These are phyloP conservation scores for Lepidocolaptes lacrymiger DNA, from an alignment of 2,797 vertebrate species.

Conservation along the genomic window DNA sequence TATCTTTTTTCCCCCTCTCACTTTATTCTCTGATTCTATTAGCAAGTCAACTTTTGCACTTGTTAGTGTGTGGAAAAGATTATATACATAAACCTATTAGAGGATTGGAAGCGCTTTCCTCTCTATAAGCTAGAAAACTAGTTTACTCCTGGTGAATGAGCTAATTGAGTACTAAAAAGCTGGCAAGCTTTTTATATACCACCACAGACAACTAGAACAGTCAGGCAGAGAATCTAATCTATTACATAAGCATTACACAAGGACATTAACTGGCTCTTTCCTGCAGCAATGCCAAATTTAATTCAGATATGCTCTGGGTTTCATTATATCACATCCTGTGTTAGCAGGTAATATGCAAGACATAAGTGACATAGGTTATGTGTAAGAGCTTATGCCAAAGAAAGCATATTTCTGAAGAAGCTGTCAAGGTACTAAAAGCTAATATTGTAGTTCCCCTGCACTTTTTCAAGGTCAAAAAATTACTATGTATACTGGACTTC, in stretches of 20 bases:
- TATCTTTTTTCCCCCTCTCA: neutral
- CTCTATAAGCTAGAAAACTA: conserved; percentile 52
- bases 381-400: neutral
- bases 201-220: conserved; percentile 52
- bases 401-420: neutral
- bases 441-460: neutral
- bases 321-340: neutral
- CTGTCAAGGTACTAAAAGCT: neutral
- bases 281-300: conserved; percentile 30
- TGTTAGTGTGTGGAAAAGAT: conserved; percentile 63
- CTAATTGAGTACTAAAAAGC: conserved; percentile 56
- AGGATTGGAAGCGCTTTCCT: conserved; percentile 65
- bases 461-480: neutral
- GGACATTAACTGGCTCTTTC: conserved; percentile 66
- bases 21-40: neutral
- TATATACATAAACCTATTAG: conserved; percentile 70
- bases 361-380: neutral
- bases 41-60: conserved; percentile 51
- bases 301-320: conserved; percentile 22
- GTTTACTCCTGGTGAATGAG: conserved; percentile 56
- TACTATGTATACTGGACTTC: neutral
- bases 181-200: conserved; percentile 65
- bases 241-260: conserved; percentile 73
- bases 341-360: neutral
- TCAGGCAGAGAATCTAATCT: conserved; percentile 65